phyloP scores from a whole-genome alignment of 1,140 invertebrate genomes.

The Drosophila arizonae region DNA sequence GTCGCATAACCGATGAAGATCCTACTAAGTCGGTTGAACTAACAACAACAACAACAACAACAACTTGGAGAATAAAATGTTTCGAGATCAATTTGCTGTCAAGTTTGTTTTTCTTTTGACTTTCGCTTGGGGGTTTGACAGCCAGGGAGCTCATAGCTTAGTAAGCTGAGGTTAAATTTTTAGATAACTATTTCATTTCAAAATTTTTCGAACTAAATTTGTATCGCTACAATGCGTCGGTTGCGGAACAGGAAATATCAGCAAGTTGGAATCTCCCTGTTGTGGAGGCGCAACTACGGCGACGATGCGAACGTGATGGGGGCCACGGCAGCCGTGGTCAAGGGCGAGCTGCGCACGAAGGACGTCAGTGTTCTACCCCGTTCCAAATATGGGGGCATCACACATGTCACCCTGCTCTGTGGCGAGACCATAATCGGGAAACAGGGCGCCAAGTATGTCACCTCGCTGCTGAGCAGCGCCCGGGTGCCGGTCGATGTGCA shows the following conservation, averaged over 20 bases:
- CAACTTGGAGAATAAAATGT: constrained; percentile 33
- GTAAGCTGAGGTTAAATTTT: too few relatives aligned
- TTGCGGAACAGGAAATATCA: not conserved
- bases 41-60: too few relatives aligned
- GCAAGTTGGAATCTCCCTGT: not conserved
- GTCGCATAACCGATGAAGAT: too few relatives aligned
- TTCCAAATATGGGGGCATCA: constrained; percentile 62
- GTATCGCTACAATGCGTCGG: not conserved
- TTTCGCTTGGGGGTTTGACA: too few relatives aligned
- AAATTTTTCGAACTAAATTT: too few relatives aligned
- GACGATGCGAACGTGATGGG: constrained; percentile 13
- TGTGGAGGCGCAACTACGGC: too few relatives aligned
- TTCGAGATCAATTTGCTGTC: not conserved
- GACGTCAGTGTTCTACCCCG: constrained; percentile 45
- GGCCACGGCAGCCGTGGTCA: constrained; percentile 15
- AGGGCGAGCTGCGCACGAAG: constrained; percentile 23
- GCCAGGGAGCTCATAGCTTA: too few relatives aligned
- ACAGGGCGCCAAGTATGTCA: constrained; percentile 61
- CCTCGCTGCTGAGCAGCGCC: constrained; percentile 50
- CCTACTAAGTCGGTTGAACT: not conserved
- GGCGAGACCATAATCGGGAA: constrained; percentile 58
- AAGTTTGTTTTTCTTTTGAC: too few relatives aligned
- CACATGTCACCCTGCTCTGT: constrained; percentile 56
- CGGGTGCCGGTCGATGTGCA: constrained; percentile 63
- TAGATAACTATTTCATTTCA: too few relatives aligned